Evolutionary conservation across 2,797 vertebrate species (phyloP), one percentile per base, ranked within the genome.

Genomic region (Parambassis ranga): DNA sequence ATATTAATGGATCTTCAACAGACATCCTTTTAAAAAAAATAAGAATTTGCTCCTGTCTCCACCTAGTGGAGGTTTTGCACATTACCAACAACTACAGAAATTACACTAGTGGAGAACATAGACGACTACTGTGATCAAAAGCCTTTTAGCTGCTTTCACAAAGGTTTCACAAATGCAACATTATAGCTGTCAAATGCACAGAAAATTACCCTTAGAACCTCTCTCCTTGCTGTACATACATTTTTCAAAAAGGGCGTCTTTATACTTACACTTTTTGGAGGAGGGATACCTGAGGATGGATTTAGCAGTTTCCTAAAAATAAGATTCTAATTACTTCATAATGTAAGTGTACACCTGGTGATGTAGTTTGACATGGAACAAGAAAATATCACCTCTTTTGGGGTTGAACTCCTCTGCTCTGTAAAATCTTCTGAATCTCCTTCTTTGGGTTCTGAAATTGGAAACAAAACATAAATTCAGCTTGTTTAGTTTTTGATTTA

Each of bases 191-290:
- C 9, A 11, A 31, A 4, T 2, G 32, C 22, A 37, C 10, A n/a
- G n/a, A n/a, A n/a, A n/a, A n/a, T n/a, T n/a, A n/a, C n/a, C n/a
- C n/a, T n/a, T n/a, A n/a, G n/a, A n/a, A n/a, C n/a, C n/a, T n/a
- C n/a, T n/a, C n/a, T n/a, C n/a, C n/a, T n/a, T n/a, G n/a, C n/a
- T n/a, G n/a, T n/a, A n/a, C n/a, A n/a, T n/a, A n/a, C n/a, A n/a
- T n/a, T n/a, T n/a, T 18, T 33, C 6, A 9, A 55, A 35, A 13
- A 14, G 8, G 28, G 1, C 51, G 0, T 22, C 10, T 26, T 15
- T 18, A 58, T 53, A 75, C 85, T 60, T 75, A 91, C 92, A 77
- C 65, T 71, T 46, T 49, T 59, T 85, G 56, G 14, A 23, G 10
- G 51, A n/a, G 1, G 62, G 51, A 59, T 59, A 59, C 47, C 81